Evolutionary conservation across 2,113 vertebrate species (phyloP).

Genomic region (Rhadina sibilatrix): DNA sequence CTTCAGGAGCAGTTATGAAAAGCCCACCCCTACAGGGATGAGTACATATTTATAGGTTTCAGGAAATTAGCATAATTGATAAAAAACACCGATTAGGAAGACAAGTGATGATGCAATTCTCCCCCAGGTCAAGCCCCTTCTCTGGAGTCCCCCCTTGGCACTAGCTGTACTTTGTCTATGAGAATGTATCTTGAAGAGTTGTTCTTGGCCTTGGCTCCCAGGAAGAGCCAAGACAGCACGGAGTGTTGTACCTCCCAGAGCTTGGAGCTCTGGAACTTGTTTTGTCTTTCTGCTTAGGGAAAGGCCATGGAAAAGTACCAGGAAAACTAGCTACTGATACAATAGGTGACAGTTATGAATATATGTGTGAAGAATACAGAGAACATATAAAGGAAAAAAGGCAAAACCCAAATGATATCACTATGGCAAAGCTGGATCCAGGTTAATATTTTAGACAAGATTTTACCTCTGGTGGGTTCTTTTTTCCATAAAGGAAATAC

Average conservation of each 20-base stretch:
- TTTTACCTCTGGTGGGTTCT: background rate
- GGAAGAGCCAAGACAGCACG: background rate
- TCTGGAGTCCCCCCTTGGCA: background rate
- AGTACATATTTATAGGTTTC: background rate
- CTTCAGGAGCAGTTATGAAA: background rate
- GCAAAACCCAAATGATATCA: background rate
- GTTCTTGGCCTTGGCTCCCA: rapidly evolving
- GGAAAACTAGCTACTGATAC: background rate
- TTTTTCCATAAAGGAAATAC: background rate
- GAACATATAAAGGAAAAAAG: background rate
- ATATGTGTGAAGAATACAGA: background rate
- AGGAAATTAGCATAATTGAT: background rate
- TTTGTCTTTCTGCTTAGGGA: background rate
- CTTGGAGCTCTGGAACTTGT: background rate
- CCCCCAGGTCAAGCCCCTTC: too few relatives aligned
- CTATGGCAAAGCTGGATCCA: background rate
- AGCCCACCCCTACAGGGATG: background rate
- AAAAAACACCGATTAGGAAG: background rate
- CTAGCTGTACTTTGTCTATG: background rate
- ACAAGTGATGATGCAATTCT: background rate
- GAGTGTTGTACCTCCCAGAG: background rate
- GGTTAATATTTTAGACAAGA: background rate
- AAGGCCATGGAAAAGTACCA: background rate
- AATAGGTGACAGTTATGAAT: background rate
- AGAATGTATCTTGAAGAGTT: background rate